Evolutionary conservation across 2,113 vertebrate species (phyloP), one percentile per base, ranked within the genome.

Genomic region (Nothobranchius furzeri): DNA sequence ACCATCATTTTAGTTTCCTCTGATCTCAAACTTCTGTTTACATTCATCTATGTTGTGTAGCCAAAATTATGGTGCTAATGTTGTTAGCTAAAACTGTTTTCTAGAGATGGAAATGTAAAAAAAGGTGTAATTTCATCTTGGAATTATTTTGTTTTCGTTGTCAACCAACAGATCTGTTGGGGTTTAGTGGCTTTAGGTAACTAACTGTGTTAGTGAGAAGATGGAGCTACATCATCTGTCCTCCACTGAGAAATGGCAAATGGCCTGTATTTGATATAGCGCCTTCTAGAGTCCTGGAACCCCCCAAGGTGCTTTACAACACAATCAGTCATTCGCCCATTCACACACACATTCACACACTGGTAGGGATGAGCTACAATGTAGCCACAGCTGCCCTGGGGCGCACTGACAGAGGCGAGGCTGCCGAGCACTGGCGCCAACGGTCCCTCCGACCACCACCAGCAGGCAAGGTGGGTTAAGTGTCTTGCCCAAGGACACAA

Each of bases 221-320:
- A 74, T 77, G 57, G 62, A 75, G 70, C 79, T 86, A 42, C 58
- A 76, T 84, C 66, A 55, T 69, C 75, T 17, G 56, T 64, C 43
- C 58, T 79, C 67, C 54, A 47, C 48, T 58, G 74, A 20, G 20
- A 20, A 20, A 20, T 20, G 20, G 20, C 1, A 20, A 20, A 20
- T 20, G 20, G 20, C 20, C 20, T 20, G 20, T 20, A 20, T 20
- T 20, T 20, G 20, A 20, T 20, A 20, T 20, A 20, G 20, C 20
- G 20, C 20, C 20, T 20, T 20, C 20, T 20, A 20, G 20, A 20
- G 20, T 20, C 20, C 20, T 20, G 20, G 20, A 20, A 20, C 20
- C 20, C 20, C 20, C 20, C 20, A 20, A 20, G 20, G 20, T 1
- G 20, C 20, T 20, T 20, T 20, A 20, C 20, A 20, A 20, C 20